A percentile compares a stretch with the other conserved stretches of the same genome.
Evolutionary conservation across 2,888 invertebrate genomes (phyloP).

Genomic region (Drosophila macrospina): DNA sequence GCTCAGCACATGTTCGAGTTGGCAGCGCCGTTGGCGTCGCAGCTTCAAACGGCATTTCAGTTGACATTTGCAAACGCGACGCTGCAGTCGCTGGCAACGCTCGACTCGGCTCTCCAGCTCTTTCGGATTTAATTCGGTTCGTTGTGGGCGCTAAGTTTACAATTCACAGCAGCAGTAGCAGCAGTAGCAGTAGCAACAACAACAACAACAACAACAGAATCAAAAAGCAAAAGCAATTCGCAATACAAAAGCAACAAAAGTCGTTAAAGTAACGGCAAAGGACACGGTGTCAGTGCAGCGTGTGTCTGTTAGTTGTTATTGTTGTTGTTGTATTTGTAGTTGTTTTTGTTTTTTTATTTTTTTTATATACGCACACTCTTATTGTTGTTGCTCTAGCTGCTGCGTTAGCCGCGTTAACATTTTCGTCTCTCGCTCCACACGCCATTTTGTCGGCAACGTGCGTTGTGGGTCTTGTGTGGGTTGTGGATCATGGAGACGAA

Average conservation of each 20-base stretch:
- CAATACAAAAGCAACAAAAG: constrained; percentile 45
- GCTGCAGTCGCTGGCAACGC: constrained; percentile 57
- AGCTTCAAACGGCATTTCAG: constrained; percentile 46
- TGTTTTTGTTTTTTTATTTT: background rate
- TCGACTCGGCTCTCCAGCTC: constrained; percentile 31
- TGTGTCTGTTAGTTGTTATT: constrained; percentile 5
- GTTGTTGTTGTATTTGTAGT: constrained; percentile 9
- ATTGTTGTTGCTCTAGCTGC: constrained; percentile 15
- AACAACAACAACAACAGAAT: constrained; percentile 9
- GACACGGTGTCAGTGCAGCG: constrained; percentile 16
- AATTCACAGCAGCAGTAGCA: constrained; percentile 31
- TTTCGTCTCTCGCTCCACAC: constrained; percentile 37
- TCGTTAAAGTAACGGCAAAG: constrained; percentile 24
- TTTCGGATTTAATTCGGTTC: constrained; percentile 35
- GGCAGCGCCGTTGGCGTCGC: constrained; percentile 13
- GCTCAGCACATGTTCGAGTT: constrained; percentile 21
- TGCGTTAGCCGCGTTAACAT: constrained; percentile 33
- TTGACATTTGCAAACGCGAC: constrained; percentile 70
- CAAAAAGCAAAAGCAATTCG: constrained; percentile 36
- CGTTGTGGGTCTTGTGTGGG: constrained; percentile 41
- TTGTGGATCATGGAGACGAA: constrained; percentile 39
- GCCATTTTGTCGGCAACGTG: constrained; percentile 62
- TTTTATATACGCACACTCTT: background rate
- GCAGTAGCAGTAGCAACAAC: constrained; percentile 26
- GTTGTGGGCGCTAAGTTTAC: constrained; percentile 51